phyloP scores from a whole-genome alignment of 2,888 invertebrate genomes.

The Capitulum mitella region DNA sequence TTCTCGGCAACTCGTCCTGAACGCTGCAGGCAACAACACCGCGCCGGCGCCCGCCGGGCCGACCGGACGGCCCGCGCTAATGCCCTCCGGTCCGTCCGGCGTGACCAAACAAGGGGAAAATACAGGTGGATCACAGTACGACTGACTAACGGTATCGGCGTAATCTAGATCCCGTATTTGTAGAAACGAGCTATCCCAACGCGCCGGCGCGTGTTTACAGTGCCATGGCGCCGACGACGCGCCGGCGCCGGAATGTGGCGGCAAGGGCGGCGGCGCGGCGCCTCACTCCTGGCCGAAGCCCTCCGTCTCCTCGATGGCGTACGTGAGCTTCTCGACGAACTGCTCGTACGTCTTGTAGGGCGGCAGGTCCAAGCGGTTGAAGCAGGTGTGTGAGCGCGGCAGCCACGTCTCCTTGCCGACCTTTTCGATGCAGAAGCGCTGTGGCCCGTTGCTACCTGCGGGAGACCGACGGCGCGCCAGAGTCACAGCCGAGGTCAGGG shows the following conservation, averaged over 20 bases:
- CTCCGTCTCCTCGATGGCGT: slow-evolving; percentile 98
- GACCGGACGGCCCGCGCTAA: too few species aligned
- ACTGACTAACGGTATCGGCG: slow-evolving; percentile 17
- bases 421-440: slow-evolving; percentile 98
- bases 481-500: too few species aligned
- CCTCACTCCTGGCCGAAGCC: slow-evolving; percentile 90
- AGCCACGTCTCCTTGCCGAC: slow-evolving; percentile 99
- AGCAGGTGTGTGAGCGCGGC: slow-evolving; percentile 97
- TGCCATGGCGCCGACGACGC: not conserved
- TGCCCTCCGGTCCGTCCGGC: too few species aligned
- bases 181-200: slow-evolving; percentile 5
- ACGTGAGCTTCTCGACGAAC: slow-evolving; percentile 93
- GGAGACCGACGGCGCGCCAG: not conserved
- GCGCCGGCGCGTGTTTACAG: not conserved
- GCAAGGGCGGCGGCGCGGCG: not conserved
- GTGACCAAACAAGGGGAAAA: not conserved
- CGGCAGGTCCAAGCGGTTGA: slow-evolving; percentile 95
- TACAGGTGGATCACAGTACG: slow-evolving; percentile 15
- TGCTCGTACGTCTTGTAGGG: slow-evolving; percentile 99
- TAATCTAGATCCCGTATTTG: slow-evolving; percentile 21
- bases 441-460: slow-evolving; percentile 85
- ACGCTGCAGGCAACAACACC: not conserved
- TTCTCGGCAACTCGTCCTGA: too few species aligned
- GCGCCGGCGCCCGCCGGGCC: not conserved
- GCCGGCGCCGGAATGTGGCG: not conserved